Percentiles rank a stretch among this genome's conserved stretches.
These are phyloP conservation scores for Bothrops jararaca DNA, from an alignment of 2,113 vertebrate species.

Conservation along the genomic window DNA sequence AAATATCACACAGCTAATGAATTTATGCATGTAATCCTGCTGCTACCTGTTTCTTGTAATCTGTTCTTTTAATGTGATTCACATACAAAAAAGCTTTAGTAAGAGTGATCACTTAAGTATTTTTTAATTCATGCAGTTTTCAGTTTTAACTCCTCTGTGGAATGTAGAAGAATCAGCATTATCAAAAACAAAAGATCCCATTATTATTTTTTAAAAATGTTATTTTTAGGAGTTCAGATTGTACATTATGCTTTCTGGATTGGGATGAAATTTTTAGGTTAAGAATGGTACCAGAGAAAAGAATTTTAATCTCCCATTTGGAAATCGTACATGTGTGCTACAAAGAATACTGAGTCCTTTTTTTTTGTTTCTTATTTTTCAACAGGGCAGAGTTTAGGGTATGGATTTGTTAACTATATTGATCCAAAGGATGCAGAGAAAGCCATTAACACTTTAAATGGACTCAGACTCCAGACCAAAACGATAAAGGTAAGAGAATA, in stretches of 20 bases:
- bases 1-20: slow-evolving; percentile 42
- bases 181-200: neutral
- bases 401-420: slow-evolving; percentile 99
- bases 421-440: slow-evolving; percentile 99
- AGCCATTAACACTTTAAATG: slow-evolving; percentile 99
- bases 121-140: slow-evolving; percentile 19
- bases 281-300: slow-evolving; percentile 32
- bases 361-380: slow-evolving; percentile 65
- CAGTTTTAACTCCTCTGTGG: slow-evolving; percentile 10
- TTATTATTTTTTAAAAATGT: neutral
- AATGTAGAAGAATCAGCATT: slow-evolving; percentile 11
- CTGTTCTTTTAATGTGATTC: slow-evolving; percentile 31
- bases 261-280: neutral
- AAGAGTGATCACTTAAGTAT: slow-evolving; percentile 10
- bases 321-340: slow-evolving; percentile 42
- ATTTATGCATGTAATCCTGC: slow-evolving; percentile 26
- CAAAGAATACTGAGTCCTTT: slow-evolving; percentile 63
- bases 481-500: slow-evolving; percentile 95
- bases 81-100: slow-evolving; percentile 6
- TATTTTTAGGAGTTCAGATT: slow-evolving; percentile 5
- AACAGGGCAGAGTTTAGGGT: slow-evolving; percentile 98
- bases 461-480: slow-evolving; percentile 99
- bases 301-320: slow-evolving; percentile 9
- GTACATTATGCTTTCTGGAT: slow-evolving; percentile 10
- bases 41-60: slow-evolving; percentile 29